Base-by-base conservation (phyloP, 2,888 invertebrate species). In the Metalampra italica region DNA sequence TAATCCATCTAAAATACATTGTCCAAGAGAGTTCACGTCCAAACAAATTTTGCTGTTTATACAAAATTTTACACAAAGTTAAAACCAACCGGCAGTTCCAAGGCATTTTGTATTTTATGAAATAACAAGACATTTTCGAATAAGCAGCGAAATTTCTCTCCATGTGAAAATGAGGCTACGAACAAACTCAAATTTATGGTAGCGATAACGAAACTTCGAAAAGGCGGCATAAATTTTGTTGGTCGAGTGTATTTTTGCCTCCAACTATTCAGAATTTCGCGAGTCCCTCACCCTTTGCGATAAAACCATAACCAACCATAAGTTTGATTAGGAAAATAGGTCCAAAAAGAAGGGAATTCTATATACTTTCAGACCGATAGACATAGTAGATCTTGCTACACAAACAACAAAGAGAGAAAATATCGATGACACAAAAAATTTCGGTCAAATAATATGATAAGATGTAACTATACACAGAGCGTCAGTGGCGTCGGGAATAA, bases 121-220 rank as follows among this genome's bases (percentile, higher is more conserved):
- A 61, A 60, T 65, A 66, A 65, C 64, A 67, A 62, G 68, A 71
- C 66, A 61, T 61, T 60, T 54, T 56, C 49, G 55, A 73, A 66
- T 66, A 63, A 65, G 65, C 67, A 66, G 54, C 54, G 53, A 49
- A 62, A 56, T 41, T 61, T 60, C 58, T 56, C 56, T 60, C 60
- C 55, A 56, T 51, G 62, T 55, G 62, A 63, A 70, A 73, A 75
- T 69, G 64, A 69, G 67, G 63, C 60, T 66, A 59, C 58, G 59
- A 62, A 60, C 68, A 78, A 83, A 83, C 74, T 78, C 68, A 71
- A 82, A 87, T 86, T 84, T 84, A 86, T 82, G 66, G 68, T 73
- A 41, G 69, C 72, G 83, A 84, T 82, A 86, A 80, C 75, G 62
- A 64, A 78, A 82, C 79, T 82, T 75, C 70, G 75, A 72, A 77